Evolutionary conservation across 2,888 invertebrate species (phyloP), one percentile per base, ranked within the genome.

Genomic region (Brachyptera putata): DNA sequence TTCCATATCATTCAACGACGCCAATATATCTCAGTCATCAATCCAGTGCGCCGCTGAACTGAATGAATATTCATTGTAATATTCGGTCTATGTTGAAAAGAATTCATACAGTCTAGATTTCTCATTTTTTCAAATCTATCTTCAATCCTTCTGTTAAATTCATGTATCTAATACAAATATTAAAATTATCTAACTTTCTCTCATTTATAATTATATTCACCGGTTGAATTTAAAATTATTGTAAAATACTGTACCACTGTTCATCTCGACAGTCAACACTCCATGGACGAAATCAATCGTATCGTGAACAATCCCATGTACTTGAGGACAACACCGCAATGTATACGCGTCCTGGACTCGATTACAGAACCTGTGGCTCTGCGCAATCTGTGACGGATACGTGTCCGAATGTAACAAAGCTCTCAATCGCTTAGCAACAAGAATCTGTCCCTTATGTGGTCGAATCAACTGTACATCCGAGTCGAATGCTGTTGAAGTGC

Each of bases 311-410:
- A 85, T 77, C 11, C 85, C 84, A 68, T 85, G 84, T 1, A 85
- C 84, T 73, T 81, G 78, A 1, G 85, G 85, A 65, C 82, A 81
- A 68, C 85, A 85, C 25, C 85, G 72, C 3, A 85, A 71, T 1
- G 84, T 84, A 72, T 85, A 86, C 0, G 85, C 84, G 70, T 85
- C 85, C 69, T 85, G 85, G 1, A 85, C 84, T 56, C 80, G 73
- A 68, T 81, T 77, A 70, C 84, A 85, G 69, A 82, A 80, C 46
- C 82, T 74, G 69, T 85, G 84, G 60, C 83, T 83, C 68, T 83
- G 84, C 81, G 84, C 82, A 63, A 86, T 84, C 71, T 84, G 80
- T 11, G 84, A 84, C 4, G 81, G 82, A 71, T 82, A 79, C 1
- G 78, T 77, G 14, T 81, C 80, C 0, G 83, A 84, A 68, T 84